Base-by-base conservation (phyloP, 2,888 invertebrate species). In the Synanthedon vespiformis region DNA sequence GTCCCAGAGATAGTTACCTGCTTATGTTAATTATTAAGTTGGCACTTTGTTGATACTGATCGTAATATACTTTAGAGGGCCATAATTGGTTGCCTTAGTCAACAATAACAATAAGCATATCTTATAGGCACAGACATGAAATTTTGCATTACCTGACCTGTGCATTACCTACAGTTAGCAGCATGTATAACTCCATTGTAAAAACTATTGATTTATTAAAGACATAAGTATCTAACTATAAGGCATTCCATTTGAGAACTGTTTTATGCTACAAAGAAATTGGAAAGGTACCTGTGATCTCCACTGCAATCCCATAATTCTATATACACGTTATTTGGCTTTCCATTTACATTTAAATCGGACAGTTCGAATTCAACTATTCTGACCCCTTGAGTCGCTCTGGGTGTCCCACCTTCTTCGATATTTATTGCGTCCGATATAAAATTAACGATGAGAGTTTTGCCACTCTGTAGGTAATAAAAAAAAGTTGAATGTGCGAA, bases 271-370 rank as follows among this genome's bases (percentile, higher is more conserved):
- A 8, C 8, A 34, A 34, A 8, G 4, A 4, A 13, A 16, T 16
- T 16, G 16, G 16, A 16, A 16, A 16, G 16, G 16, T 16, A 93
- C 93, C 89, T 92, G 62, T 89, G 88, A 70, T 94, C 92, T 13
- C 94, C 94, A 69, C 93, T 93, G 74, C 92, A 92, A 69, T 94
- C 94, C 94, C 94, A 94, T 50, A 94, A 74, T 77, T 95, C 94
- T 44, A 95, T 90, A 64, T 94, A 94, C 27, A 90, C 88, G 61
- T 89, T 90, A 10, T 77, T 71, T 50, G 75, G 74, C 64, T 89
- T 88, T 5, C 90, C 90, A 64, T 90, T 89, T 1, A 90, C 77
- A 59, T 84, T 89, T 5, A 92, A 67, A 61, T 89, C 89, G 18
- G 89, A 82, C 22, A 90, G 83, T 75, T 94, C 94, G 74, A 94